Evolutionary conservation across 2,113 vertebrate species (phyloP).

Genomic region (Gasterosteus nipponicus): DNA sequence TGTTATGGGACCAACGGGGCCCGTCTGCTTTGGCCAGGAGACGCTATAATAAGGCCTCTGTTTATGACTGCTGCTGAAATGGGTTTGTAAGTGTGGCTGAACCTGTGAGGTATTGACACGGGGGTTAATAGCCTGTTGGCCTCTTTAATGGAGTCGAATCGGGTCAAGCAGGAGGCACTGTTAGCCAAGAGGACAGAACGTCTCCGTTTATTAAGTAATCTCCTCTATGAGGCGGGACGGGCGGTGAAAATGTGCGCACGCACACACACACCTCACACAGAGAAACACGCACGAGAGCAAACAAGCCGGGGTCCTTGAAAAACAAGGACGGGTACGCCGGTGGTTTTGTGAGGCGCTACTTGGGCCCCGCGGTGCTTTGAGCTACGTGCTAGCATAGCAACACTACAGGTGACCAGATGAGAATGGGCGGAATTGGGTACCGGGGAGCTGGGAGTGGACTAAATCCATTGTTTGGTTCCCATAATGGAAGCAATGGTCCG

Average conservation of each 20-base stretch:
- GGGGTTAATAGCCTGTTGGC: slow-evolving; percentile 82
- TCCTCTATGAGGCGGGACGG: slow-evolving; percentile 20
- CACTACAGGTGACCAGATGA: neutral
- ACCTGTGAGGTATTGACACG: slow-evolving; percentile 72
- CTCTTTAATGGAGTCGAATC: slow-evolving; percentile 79
- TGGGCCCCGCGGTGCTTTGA: neutral
- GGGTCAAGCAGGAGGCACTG: slow-evolving; percentile 58
- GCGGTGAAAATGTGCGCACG: slow-evolving; percentile 17
- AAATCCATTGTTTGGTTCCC: neutral
- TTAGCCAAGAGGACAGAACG: slow-evolving; percentile 49
- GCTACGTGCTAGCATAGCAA: neutral
- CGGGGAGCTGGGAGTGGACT: neutral
- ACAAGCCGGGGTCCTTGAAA: neutral
- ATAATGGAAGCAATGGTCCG: neutral
- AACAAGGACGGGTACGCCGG: neutral
- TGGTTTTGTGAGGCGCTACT: too few species aligned
- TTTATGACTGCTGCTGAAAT: slow-evolving; percentile 74
- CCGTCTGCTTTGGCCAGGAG: slow-evolving; percentile 47
- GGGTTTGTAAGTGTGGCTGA: slow-evolving; percentile 74
- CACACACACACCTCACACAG: slow-evolving; percentile 8
- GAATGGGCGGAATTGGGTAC: neutral
- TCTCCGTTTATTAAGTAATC: slow-evolving; percentile 62
- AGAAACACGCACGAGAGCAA: slow-evolving; percentile 11
- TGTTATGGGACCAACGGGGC: slow-evolving; percentile 52
- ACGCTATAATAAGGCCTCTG: slow-evolving; percentile 72